phyloP scores from a whole-genome alignment of 1,140 invertebrate genomes.

The Sesamia nonagrioides region DNA sequence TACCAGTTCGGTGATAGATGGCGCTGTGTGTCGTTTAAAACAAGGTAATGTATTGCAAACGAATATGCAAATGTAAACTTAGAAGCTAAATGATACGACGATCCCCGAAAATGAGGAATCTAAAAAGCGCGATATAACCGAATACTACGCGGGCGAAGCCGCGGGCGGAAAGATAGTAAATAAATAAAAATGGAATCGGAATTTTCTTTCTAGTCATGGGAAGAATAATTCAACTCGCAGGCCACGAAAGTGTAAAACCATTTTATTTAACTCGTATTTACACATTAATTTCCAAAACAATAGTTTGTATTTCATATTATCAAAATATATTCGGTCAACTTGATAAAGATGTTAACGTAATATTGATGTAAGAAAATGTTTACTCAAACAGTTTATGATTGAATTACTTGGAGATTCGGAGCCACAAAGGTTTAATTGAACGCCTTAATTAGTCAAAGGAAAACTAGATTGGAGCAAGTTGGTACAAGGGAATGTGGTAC shows the following conservation, averaged over 20 bases:
- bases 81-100: too few species aligned
- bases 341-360: not conserved
- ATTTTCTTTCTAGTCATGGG: not conserved
- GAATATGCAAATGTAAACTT: too few species aligned
- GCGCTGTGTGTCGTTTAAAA: too few species aligned
- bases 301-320: constrained; percentile 22
- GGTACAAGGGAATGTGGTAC: constrained; percentile 12
- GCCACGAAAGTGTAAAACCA: not conserved
- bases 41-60: too few species aligned
- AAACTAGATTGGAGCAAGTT: constrained; percentile 42
- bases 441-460: constrained; percentile 64
- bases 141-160: too few species aligned
- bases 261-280: constrained; percentile 35
- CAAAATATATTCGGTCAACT: constrained; percentile 16
- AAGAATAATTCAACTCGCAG: constrained; percentile 24
- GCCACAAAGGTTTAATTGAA: constrained; percentile 51
- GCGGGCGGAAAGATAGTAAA: too few species aligned
- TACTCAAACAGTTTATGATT: constrained; percentile 44
- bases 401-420: constrained; percentile 45
- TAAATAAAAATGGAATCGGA: too few species aligned
- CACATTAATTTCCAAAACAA: constrained; percentile 18
- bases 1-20: too few species aligned
- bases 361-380: constrained; percentile 28
- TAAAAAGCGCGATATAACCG: too few species aligned
- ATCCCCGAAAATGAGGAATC: too few species aligned